Evolutionary conservation across 1,140 invertebrate genomes (phyloP), one percentile per base, ranked within the genome.

Genomic region (Protaetia brevitarsis): DNA sequence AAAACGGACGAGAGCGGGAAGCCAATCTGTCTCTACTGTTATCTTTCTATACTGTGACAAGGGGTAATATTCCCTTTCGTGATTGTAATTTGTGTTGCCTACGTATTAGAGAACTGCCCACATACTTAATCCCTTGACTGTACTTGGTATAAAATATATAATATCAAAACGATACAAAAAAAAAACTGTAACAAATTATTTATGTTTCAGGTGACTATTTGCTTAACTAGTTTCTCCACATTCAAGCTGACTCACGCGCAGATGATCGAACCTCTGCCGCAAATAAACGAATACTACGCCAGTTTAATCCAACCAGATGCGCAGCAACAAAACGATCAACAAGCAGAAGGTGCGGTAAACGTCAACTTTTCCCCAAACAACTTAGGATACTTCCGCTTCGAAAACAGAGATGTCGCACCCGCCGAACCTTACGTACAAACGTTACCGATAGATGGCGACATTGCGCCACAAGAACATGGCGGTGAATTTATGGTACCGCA

Each of bases 201-300:
- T n/a, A n/a, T 41, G n/a, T 51, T 51, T 23, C 41, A 51, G 41
- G 41, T 51, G 26, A 51, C 41, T 51, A 19, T 51, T 51, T 23
- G 21, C 13, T 10, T 51, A 23, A 51, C 26, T 23, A 51, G 41
- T 51, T 51, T 8, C 41, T 19, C 41, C 21, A 5, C 19, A 5
- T n/a, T n/a, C n/a, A 51, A 51, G 41, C 41, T 8, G 13, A 51
- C 19, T 8, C 1, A 16, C 10, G 21, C 41, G 19, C 41, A 51
- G 19, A 51, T 23, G 21, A 16, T 51, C 4, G 13, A 23, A 51
- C 41, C 41, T 23, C 2, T 51, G 10, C 19, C 21, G 11, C 41
- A 51, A 51, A 23, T 23, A 2, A 23, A 23, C 19, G 13, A 16
- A 8, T 5, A 23, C 7, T 51, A 23, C 11, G 21, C 41, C 4